Conservation (phyloP, 2,113 vertebrate species). For the Paratilapia polleni region DNA sequence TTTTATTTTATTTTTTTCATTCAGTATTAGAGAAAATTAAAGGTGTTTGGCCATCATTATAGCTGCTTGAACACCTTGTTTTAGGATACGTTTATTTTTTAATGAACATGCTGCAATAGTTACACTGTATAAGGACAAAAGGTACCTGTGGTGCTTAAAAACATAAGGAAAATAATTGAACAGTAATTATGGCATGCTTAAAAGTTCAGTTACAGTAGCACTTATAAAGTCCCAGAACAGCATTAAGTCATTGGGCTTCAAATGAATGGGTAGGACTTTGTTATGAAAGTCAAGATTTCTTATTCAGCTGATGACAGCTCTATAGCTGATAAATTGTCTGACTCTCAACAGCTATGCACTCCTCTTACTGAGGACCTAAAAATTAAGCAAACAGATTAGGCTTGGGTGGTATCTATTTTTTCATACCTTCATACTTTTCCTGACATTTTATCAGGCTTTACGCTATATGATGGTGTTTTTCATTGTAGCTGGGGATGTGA, state of each 20-base stretch:
- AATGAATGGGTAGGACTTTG: neutral
- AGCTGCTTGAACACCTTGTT: neutral
- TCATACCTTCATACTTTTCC: neutral
- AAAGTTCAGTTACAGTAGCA: neutral
- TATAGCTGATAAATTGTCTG: neutral
- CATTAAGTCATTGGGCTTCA: neutral
- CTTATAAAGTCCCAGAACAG: neutral
- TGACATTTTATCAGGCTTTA: neutral
- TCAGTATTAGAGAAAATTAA: neutral
- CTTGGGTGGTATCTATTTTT: neutral
- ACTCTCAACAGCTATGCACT: neutral
- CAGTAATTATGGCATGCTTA: neutral
- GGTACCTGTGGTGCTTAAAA: neutral
- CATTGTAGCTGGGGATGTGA: neutral
- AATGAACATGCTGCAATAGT: neutral
- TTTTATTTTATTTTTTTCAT: neutral
- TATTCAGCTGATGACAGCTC: neutral
- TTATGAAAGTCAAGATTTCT: neutral
- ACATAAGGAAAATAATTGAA: neutral
- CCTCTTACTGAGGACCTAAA: neutral
- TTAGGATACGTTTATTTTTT: neutral
- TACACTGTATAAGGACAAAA: neutral
- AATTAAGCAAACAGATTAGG: neutral
- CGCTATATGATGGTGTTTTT: neutral
- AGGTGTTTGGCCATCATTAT: neutral